Percentiles rank a stretch among this genome's conserved stretches.
phyloP scores from a whole-genome alignment of 1,140 invertebrate species.

The Panonychus citri region DNA sequence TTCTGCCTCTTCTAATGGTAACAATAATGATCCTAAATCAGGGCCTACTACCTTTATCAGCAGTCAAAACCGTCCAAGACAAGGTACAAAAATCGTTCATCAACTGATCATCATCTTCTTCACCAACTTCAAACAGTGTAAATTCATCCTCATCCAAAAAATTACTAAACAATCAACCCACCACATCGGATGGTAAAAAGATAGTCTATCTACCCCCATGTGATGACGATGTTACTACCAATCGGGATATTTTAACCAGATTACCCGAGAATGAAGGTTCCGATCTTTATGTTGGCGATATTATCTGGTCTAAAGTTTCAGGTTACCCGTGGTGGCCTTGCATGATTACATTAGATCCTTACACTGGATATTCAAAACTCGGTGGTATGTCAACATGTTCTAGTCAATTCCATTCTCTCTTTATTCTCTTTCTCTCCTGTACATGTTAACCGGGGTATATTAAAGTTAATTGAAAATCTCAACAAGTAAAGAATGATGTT shows the following conservation, averaged over 20 bases:
- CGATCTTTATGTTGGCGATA: slow-evolving; percentile 30
- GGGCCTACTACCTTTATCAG: too few species aligned
- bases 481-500: not conserved
- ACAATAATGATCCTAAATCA: too few species aligned
- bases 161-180: too few species aligned
- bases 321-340: slow-evolving; percentile 55
- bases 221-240: not conserved
- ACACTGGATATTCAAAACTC: slow-evolving; percentile 28
- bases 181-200: not conserved
- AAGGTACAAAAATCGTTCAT: too few species aligned
- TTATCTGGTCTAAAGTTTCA: slow-evolving; percentile 44
- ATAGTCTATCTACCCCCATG: not conserved
- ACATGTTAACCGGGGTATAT: slow-evolving; percentile 6
- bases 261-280: slow-evolving; percentile 6
- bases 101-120: too few species aligned
- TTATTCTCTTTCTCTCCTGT: slow-evolving; percentile 1
- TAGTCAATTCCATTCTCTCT: too few species aligned
- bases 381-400: slow-evolving; percentile 14
- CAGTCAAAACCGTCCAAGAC: too few species aligned
- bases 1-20: too few species aligned
- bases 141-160: too few species aligned
- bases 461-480: slow-evolving; percentile 8
- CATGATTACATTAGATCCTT: slow-evolving; percentile 41
- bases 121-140: too few species aligned
- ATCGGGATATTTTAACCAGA: not conserved